A percentile compares a stretch with the other conserved stretches of the same genome.
phyloP scores from a whole-genome alignment of 2,888 invertebrate species.

The Drosophila pseudotakahashii region DNA sequence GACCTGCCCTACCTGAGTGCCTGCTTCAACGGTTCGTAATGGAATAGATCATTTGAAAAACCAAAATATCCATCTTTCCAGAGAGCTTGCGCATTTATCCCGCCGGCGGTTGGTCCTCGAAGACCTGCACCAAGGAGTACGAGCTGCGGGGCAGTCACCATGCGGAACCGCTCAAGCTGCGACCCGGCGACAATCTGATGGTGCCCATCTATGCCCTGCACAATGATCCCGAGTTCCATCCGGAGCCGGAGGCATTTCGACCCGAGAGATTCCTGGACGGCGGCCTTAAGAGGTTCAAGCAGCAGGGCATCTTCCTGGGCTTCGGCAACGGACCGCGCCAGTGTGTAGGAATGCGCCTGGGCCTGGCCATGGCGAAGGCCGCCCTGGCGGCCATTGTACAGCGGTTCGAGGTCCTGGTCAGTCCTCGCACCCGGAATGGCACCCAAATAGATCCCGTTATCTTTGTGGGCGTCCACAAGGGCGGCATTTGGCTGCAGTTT shows the following conservation, averaged over 20 bases:
- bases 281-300: constrained; percentile 75
- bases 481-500: constrained; percentile 82
- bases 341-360: constrained; percentile 82
- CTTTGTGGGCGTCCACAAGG: constrained; percentile 75
- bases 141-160: constrained; percentile 68
- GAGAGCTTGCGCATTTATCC: constrained; percentile 81
- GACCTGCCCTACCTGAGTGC: constrained; percentile 82
- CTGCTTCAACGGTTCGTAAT: constrained; percentile 74
- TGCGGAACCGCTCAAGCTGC: constrained; percentile 58
- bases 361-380: constrained; percentile 76
- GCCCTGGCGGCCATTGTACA: constrained; percentile 73
- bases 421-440: constrained; percentile 63
- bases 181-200: constrained; percentile 70
- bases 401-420: constrained; percentile 67
- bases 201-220: constrained; percentile 81
- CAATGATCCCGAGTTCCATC: constrained; percentile 77
- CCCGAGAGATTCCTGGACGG: constrained; percentile 83
- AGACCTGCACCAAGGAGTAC: constrained; percentile 76
- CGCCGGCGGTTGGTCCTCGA: constrained; percentile 73
- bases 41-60: too few relatives aligned
- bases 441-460: constrained; percentile 71
- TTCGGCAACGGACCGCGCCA: constrained; percentile 84
- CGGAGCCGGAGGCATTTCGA: constrained; percentile 75
- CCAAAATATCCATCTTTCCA: constrained; percentile 22
- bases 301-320: constrained; percentile 81